Evolutionary conservation across 2,113 vertebrate species (phyloP).

Genomic region (Geococcyx californianus): DNA sequence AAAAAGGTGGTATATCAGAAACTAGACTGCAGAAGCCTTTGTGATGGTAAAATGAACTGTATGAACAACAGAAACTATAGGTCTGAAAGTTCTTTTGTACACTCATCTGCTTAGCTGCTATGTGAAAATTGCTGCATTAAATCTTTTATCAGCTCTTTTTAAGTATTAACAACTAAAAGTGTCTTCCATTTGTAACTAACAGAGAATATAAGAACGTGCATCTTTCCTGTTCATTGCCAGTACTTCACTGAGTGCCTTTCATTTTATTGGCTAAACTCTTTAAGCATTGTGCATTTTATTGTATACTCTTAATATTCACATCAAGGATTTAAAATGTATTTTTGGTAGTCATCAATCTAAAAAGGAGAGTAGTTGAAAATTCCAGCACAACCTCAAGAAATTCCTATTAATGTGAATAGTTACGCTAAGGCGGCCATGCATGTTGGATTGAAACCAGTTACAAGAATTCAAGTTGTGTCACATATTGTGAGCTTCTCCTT

Average conservation of each 20-base stretch:
- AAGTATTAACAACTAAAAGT: neutral
- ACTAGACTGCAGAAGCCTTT: neutral
- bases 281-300: neutral
- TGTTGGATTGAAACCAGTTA: neutral
- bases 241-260: neutral
- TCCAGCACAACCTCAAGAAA: neutral
- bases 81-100: neutral
- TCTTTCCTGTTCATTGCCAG: neutral
- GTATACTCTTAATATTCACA: neutral
- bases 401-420: neutral
- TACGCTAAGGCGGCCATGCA: neutral
- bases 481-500: neutral
- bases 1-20: neutral
- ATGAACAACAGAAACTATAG: neutral
- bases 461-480: neutral
- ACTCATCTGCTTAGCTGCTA: neutral
- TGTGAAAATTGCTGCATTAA: neutral
- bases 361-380: neutral
- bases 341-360: neutral
- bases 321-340: neutral
- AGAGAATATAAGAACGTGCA: neutral
- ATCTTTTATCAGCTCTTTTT: neutral
- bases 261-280: neutral
- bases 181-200: neutral
- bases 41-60: neutral